A percentile compares a stretch with the other conserved stretches of the same genome.
phyloP scores from a whole-genome alignment of 2,888 invertebrate species.

The Microctonus hyperodae region DNA sequence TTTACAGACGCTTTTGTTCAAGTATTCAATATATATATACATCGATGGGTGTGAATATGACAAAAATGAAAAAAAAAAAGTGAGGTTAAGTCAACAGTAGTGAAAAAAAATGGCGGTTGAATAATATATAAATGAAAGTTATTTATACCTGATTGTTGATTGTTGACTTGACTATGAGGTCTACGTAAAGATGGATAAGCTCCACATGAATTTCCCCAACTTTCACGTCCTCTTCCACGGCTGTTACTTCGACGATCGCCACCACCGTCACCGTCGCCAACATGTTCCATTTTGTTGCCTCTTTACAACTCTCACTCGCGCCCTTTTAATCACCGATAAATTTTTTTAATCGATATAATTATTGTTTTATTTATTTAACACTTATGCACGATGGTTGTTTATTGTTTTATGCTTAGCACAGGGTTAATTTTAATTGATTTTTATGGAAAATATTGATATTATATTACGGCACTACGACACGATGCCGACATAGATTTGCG shows the following conservation, averaged over 20 bases:
- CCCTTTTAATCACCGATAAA: not conserved
- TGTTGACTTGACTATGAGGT: slow-evolving; percentile 43
- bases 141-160: slow-evolving; percentile 35
- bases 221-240: slow-evolving; percentile 45
- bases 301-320: not conserved
- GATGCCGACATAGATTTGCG: slow-evolving; percentile 33
- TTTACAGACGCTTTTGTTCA: slow-evolving; percentile 27
- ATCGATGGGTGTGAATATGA: not conserved
- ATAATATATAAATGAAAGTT: slow-evolving; percentile 24
- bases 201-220: slow-evolving; percentile 35
- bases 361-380: not conserved
- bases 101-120: slow-evolving; percentile 6
- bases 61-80: slow-evolving; percentile 18
- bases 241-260: slow-evolving; percentile 45
- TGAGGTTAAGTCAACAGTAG: slow-evolving; percentile 20
- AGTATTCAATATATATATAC: slow-evolving; percentile 8
- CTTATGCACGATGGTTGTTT: not conserved
- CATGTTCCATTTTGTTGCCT: slow-evolving; percentile 49
- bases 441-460: not conserved
- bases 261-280: slow-evolving; percentile 44
- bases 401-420: not conserved
- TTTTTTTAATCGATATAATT: not conserved
- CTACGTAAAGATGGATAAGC: slow-evolving; percentile 43
- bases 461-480: slow-evolving; percentile 6
- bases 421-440: not conserved